Evolutionary conservation across 1,140 invertebrate species (phyloP).

Genomic region (Druon quercuslanigerum): DNA sequence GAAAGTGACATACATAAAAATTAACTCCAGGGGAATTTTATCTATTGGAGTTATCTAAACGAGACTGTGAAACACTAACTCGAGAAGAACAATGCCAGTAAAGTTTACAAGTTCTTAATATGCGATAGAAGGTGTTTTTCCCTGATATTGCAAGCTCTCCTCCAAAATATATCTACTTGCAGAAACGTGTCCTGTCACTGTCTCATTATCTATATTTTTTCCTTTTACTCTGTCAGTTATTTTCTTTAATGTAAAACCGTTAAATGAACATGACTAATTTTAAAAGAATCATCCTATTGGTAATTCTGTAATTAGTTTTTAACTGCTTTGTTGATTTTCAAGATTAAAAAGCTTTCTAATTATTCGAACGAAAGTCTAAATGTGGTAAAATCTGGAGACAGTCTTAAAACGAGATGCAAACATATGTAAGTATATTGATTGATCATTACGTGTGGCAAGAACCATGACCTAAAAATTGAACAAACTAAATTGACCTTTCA

Average conservation of each 20-base stretch:
- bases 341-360: too few relatives aligned
- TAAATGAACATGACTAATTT: too few relatives aligned
- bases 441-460: conserved; percentile 11
- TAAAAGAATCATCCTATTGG: too few relatives aligned
- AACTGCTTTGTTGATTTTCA: too few relatives aligned
- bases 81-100: background rate
- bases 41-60: background rate
- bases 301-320: too few relatives aligned
- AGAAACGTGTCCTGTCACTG: too few relatives aligned
- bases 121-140: background rate
- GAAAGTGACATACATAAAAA: background rate
- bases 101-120: background rate
- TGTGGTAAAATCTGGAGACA: too few relatives aligned
- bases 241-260: too few relatives aligned
- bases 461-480: conserved; percentile 20
- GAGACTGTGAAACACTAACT: background rate
- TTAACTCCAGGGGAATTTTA: background rate
- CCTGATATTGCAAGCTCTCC: background rate
- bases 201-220: too few relatives aligned
- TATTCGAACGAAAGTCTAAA: too few relatives aligned
- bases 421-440: conserved; percentile 7
- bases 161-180: background rate
- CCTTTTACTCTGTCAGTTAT: too few relatives aligned
- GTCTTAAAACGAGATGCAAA: too few relatives aligned
- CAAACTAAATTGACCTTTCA: conserved; percentile 25